Base-by-base conservation (phyloP, 1,140 invertebrate genomes). In the Hyles euphorbiae region DNA sequence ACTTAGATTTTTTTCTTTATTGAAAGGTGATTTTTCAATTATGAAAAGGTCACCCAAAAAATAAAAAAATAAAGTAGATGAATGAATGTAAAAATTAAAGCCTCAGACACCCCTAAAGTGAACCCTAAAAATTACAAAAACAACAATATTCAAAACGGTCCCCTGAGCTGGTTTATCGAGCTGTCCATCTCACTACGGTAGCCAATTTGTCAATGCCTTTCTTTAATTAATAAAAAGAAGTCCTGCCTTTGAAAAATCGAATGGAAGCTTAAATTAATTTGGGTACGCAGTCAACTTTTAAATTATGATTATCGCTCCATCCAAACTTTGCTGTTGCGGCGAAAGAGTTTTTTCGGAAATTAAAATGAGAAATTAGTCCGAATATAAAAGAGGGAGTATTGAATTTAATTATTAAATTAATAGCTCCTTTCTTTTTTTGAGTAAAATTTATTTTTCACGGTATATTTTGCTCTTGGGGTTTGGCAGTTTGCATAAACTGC, bases 191-290 rank as follows among this genome's bases (percentile, higher is more conserved):
- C 43, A 60, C 60, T 68, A 68, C 77, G 67, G 78, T 76, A 79
- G 81, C 81, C 76, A 76, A 87, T 87, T 87, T 84, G 82, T 87
- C 82, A 87, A 83, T 87, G 80, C 73, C 70, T 71, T 63, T 72
- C 71, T 68, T 81, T 87, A 87, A 87, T 87, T 83, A 86, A 86
- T 83, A 84, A 86, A 56, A 83, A 87, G 56, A 76, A 70, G n/a
- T 68, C 70, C 34, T 10, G 10, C 34, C 34, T 5, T 12, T 54
- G 61, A 75, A 73, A 70, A 74, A 74, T 44, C 56, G 57, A 60
- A 60, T 63, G 54, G 33, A 7, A 46, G 10, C 53, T 56, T 54
- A 36, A 52, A 87, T 85, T 81, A 85, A 84, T 83, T 82, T 71
- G 66, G 69, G 62, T 58, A 62, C 68, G 59, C 63, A 60, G 57